A percentile compares a stretch with the other conserved stretches of the same genome.
phyloP scores from a whole-genome alignment of 2,113 vertebrate genomes.

The Rousettus leschenaultii region DNA sequence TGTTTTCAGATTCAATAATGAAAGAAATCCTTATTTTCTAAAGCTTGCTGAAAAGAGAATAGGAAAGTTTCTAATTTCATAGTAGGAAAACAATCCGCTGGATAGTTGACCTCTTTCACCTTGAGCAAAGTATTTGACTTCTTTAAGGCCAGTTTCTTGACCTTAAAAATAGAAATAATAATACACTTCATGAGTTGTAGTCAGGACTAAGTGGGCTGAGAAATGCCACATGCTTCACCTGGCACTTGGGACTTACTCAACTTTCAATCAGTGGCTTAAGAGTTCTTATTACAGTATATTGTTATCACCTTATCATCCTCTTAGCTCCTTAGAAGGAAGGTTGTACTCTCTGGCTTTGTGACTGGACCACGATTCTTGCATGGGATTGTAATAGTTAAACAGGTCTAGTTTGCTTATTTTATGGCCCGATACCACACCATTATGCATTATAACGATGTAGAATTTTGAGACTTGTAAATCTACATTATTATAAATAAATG shows the following conservation, averaged over 20 bases:
- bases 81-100: neutral
- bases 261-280: neutral
- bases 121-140: constrained; percentile 18
- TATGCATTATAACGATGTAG: neutral
- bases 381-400: constrained; percentile 58
- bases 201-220: neutral
- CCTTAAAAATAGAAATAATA: neutral
- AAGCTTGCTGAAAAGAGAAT: constrained; percentile 14
- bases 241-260: neutral
- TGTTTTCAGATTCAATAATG: neutral
- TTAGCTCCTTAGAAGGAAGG: constrained; percentile 36
- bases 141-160: constrained; percentile 12
- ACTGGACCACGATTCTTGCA: neutral
- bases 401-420: constrained; percentile 59
- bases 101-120: constrained; percentile 10
- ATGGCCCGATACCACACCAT: neutral
- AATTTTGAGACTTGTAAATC: neutral
- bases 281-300: neutral
- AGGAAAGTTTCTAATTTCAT: neutral
- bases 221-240: neutral
- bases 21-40: constrained; percentile 31
- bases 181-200: neutral
- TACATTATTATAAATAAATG: neutral
- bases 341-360: neutral
- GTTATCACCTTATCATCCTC: constrained; percentile 58